Base-by-base conservation (phyloP, 2,797 vertebrate genomes). In the Hydrolagus colliei region DNA sequence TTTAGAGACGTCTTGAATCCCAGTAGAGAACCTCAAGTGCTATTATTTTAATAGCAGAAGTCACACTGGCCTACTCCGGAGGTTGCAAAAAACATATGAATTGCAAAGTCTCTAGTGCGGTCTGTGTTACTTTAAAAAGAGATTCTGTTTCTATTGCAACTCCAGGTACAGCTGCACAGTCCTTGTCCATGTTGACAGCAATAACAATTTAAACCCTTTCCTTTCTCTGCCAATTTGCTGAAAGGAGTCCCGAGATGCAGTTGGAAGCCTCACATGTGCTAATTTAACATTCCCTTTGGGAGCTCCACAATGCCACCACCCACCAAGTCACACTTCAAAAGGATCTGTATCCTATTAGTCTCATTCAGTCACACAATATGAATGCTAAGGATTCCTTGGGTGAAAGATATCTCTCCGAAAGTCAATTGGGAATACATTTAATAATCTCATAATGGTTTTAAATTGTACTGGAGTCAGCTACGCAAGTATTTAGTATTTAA, bases 21-120 rank as follows among this genome's bases (percentile, higher is more conserved):
- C 79, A 68, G 79, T 18, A 84, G 79, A 52, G 27, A 84, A 35
- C 65, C 79, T 41, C 32, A 84, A 84, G 62, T 84, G 65, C 65
- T 84, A 71, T 84, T 84, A 84, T 52, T 84, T 32, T 84, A 84
- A 68, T 84, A 41, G 41, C 71, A 65, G 32, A 84, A 84, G 79
- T 35, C 67, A 84, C n/a, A 35, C 11, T 84, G 32, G 79, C 9
- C 79, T 71, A 41, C 12, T 84, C 65, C 71, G 4, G 65, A 68
- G 52, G 32, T 52, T 27, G 68, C 65, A 84, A 20, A 71, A 84
- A 10, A 63, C 14, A 67, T 14, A 68, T 84, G 79, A 84, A 84
- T 67, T 84, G 65, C 41, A 84, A 84, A 84, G 35, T 65, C 32
- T 41, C 65, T 71, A 16, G 20, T 13, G 79, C 32, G 79, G 27